Base-by-base conservation (phyloP, 1,140 invertebrate species). In the Drosophila biarmipes region DNA sequence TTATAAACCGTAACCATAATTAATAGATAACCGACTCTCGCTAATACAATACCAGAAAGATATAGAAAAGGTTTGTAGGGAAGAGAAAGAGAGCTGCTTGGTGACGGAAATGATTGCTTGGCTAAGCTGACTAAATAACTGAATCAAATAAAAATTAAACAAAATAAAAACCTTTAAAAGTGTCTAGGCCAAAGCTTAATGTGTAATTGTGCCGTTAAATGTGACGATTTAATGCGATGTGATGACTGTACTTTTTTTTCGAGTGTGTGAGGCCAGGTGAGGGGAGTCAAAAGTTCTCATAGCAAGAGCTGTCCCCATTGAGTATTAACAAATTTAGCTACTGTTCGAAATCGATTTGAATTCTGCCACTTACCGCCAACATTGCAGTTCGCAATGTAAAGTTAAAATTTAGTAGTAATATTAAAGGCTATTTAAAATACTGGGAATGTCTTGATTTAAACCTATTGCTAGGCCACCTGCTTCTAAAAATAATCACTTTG, bases 341-440 rank as follows among this genome's bases (percentile, higher is more conserved):
- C 58, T 37, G 11, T 45, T 46, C 46, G 48, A 76, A 73, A 58
- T 62, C 38, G 27, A 68, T 51, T 55, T 42, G 53, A 56, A 56
- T 74, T 61, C 49, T 86, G 82, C 78, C 84, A 87, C 82, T 87
- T 87, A 87, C 82, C 82, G 82, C 84, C 84, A 27, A 89, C 84
- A 87, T 61, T 89, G 80, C 84, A 87, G 61, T 87, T 87, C 82
- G 82, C 84, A 87, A 89, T 87, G 84, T 78, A 82, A 87, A 82
- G 74, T 82, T 87, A 89, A 64, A 69, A 35, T 74, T 66, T 75
- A 75, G 40, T 46, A 49, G 19, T 73, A 62, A 62, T 54, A 52
- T 29, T 75, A 75, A 24, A 51, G 40, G 51, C 37, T 73, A 56
- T 31, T 43, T 43, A 35, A 3, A 45, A 51, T 12, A 38, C 21